These are phyloP conservation scores for Eupithecia dodoneata DNA, from an alignment of 2,888 invertebrate species.

Conservation along the genomic window DNA sequence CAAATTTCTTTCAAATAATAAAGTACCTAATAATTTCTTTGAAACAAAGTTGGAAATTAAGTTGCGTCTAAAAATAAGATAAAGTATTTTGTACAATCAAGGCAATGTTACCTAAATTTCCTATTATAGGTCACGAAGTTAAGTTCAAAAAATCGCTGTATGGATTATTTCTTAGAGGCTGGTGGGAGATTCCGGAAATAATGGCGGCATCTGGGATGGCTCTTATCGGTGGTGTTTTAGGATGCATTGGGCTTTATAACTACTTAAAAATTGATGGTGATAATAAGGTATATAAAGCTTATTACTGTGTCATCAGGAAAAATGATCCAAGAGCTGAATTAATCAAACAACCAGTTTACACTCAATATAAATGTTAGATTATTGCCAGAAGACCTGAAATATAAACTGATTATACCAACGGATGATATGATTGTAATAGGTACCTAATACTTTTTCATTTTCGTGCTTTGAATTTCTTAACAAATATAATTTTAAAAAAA, in stretches of 20 bases:
- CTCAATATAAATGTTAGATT: slow-evolving; percentile 51
- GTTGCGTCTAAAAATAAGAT: not conserved
- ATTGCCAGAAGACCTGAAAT: not conserved
- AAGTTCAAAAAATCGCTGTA: slow-evolving; percentile 58
- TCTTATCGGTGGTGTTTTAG: slow-evolving; percentile 81
- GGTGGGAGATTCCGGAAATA: slow-evolving; percentile 89
- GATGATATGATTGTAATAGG: not conserved
- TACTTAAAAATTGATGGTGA: slow-evolving; percentile 85
- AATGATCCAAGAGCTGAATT: slow-evolving; percentile 85
- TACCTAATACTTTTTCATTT: not conserved
- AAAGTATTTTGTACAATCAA: not conserved
- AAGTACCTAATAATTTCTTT: not conserved
- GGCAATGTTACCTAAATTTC: not conserved
- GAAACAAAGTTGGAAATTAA: not conserved
- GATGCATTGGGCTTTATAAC: slow-evolving; percentile 69
- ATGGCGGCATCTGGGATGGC: slow-evolving; percentile 84
- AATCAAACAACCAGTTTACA: slow-evolving; percentile 64
- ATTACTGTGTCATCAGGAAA: slow-evolving; percentile 85
- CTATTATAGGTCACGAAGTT: slow-evolving; percentile 53
- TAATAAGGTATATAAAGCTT: slow-evolving; percentile 85
- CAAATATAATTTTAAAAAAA: not conserved
- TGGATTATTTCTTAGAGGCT: slow-evolving; percentile 65
- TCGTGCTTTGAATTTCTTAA: not conserved
- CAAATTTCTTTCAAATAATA: not conserved
- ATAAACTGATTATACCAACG: not conserved